Evolutionary conservation across 2,797 vertebrate genomes (phyloP).

Genomic region (Tympanoctomys barrerae): DNA sequence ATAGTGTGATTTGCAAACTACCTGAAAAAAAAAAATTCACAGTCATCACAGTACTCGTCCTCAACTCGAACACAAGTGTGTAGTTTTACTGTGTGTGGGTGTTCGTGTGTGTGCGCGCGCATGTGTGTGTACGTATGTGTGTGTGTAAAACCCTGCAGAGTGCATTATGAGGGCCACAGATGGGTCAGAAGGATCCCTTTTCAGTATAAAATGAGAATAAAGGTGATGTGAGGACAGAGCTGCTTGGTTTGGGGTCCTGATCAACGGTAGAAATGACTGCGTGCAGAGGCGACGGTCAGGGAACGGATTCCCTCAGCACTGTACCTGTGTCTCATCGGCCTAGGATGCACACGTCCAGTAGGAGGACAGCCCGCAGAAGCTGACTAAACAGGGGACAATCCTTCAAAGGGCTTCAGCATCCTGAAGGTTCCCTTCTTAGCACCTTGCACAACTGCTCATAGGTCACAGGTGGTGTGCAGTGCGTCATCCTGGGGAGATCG

Average conservation of each 20-base stretch:
- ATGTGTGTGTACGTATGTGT: not conserved
- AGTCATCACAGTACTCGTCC: not conserved
- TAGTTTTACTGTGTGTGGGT: not conserved
- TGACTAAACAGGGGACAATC: not conserved
- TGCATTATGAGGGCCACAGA: not conserved
- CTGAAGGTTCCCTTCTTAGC: not conserved
- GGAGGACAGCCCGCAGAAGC: not conserved
- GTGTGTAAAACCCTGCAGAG: not conserved
- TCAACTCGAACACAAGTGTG: not conserved
- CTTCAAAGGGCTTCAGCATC: not conserved
- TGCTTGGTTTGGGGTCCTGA: not conserved
- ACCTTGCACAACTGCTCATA: not conserved
- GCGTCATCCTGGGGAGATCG: not conserved
- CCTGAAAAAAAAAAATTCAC: not conserved
- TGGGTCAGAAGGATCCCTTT: not conserved
- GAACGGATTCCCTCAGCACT: not conserved
- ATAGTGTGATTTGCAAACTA: conserved; percentile 1
- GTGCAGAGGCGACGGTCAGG: not conserved
- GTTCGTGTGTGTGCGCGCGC: not conserved
- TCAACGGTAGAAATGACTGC: not conserved
- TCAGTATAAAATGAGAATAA: not conserved
- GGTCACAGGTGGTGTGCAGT: not conserved
- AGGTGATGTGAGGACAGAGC: not conserved
- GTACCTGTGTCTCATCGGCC: not conserved
- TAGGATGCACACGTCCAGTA: not conserved